Evolutionary conservation across 2,888 invertebrate species (phyloP), one percentile per base, ranked within the genome.

Genomic region (Acronicta leporina): DNA sequence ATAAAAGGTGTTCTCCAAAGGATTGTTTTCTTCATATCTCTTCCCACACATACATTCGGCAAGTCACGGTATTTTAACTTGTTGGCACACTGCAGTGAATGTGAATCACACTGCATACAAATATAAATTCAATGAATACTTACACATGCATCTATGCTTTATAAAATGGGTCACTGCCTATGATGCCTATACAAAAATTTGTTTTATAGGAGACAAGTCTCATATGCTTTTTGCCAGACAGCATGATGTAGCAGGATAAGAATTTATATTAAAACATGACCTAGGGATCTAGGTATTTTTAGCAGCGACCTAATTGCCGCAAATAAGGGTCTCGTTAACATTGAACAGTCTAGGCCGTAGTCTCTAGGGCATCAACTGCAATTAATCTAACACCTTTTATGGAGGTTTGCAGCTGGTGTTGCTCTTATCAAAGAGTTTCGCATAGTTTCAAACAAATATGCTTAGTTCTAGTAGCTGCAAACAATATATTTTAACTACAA

Each of bases 1-100:
- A 92, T 91, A 91, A 94, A 92, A 89, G 85, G 86, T 89, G 90
- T 92, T 92, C 92, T 90, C 89, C 84, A 83, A 85, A 83, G 77
- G 83, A 78, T 86, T 89, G 87, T 90, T 91, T 90, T 74, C 75
- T 87, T 90, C 75, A 81, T 72, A 77, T 79, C 68, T 64, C 68
- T 80, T 65, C 87, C 87, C 84, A 87, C 87, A 65, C 74, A 56
- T 64, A 64, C 74, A 77, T 82, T 84, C 76, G 81, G 90, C 89
- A 89, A 91, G 89, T 92, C 90, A 91, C 85, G 83, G 83, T 87
- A 84, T 75, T 87, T 89, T 85, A 83, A 83, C 83, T 84, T 82
- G 79, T 88, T 91, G 89, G 89, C 91, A 90, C 73, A 68, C 68
- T 51, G 15, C 58, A 63, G 68, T 82, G 81, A 69, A 42, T 69